phyloP scores from a whole-genome alignment of 2,888 invertebrate species.

The Latrodectus hesperus region DNA sequence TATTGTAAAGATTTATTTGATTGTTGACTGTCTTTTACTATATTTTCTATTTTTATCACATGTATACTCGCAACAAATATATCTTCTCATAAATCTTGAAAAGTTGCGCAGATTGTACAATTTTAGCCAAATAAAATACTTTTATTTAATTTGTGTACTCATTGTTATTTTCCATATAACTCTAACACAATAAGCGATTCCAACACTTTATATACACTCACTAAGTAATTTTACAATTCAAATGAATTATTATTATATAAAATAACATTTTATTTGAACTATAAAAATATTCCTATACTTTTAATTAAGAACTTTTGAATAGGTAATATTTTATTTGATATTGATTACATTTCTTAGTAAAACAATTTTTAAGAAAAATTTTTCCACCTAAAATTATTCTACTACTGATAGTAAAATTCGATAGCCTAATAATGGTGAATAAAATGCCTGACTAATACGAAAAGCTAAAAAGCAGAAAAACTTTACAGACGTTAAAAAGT shows the following conservation, averaged over 20 bases:
- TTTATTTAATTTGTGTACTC: slow-evolving; percentile 35
- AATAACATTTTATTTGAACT: not conserved
- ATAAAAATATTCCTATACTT: no score
- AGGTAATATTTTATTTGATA: no score
- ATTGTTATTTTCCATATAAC: not conserved
- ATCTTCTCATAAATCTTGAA: slow-evolving; percentile 21
- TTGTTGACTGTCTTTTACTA: slow-evolving; percentile 62
- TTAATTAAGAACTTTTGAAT: no score
- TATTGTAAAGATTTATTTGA: slow-evolving; percentile 60
- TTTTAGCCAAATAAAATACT: slow-evolving; percentile 66
- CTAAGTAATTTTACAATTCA: not conserved
- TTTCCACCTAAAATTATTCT: no score
- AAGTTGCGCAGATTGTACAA: slow-evolving; percentile 54
- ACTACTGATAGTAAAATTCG: no score
- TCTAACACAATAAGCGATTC: not conserved
- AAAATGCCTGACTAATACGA: no score
- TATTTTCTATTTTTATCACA: slow-evolving; percentile 66
- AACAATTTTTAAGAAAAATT: no score
- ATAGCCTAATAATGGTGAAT: no score
- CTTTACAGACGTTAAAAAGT: no score
- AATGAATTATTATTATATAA: not conserved
- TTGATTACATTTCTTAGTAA: no score
- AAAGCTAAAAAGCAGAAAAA: no score
- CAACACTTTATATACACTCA: not conserved
- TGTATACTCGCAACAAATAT: slow-evolving; percentile 22